Conservation (phyloP, 2,113 vertebrate species). For the Fregetta grallaria region DNA sequence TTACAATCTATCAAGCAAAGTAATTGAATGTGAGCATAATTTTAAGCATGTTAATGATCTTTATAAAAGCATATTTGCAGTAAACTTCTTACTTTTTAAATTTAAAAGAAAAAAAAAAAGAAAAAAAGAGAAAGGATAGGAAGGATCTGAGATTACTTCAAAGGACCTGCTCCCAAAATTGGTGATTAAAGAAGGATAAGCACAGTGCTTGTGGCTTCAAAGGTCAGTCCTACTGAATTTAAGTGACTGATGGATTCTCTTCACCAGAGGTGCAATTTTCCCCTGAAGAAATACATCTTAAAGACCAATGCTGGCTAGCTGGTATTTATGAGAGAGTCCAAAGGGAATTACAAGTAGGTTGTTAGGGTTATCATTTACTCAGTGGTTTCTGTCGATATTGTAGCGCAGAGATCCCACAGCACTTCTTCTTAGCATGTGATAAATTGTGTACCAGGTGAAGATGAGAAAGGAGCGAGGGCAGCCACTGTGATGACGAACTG, state of each 20-base stretch:
- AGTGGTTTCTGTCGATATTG: neutral
- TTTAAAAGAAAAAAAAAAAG: neutral
- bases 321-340: slow-evolving; percentile 21
- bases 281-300: slow-evolving; percentile 24
- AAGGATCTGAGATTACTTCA: neutral
- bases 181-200: slow-evolving; percentile 10
- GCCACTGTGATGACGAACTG: neutral
- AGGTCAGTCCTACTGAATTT: slow-evolving; percentile 19
- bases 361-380: slow-evolving; percentile 35
- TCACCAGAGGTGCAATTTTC: slow-evolving; percentile 18
- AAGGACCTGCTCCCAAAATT: neutral
- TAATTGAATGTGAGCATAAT: neutral
- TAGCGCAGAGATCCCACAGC: neutral
- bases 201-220: neutral
- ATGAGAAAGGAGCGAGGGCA: neutral
- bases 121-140: neutral
- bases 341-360: slow-evolving; percentile 17
- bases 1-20: neutral
- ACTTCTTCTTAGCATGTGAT: slow-evolving; percentile 11
- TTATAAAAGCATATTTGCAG: neutral
- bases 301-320: neutral
- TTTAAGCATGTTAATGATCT: neutral
- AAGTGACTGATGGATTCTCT: slow-evolving; percentile 32
- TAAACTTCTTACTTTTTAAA: neutral
- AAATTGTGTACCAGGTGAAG: neutral